Percentiles rank a stretch among this genome's conserved stretches.
phyloP scores from a whole-genome alignment of 92 coral and sea anemone genomes.

The Zoanthus sociatus region DNA sequence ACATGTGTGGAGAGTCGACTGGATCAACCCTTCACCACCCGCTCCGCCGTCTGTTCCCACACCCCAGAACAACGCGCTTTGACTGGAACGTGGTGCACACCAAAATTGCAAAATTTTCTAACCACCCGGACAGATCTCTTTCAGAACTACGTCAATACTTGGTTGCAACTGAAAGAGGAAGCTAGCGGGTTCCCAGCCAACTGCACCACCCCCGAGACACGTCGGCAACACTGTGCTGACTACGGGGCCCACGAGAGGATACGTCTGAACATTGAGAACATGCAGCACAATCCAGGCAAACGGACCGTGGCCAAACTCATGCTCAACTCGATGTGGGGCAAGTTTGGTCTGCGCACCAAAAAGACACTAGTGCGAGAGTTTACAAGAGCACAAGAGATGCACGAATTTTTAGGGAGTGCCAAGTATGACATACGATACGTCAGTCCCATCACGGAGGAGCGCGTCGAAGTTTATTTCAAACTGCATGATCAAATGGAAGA shows the following conservation, averaged over 20 bases:
- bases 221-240: neutral
- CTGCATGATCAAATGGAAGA: neutral
- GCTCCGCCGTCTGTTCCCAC: neutral
- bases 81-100: neutral
- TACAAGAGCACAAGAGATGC: neutral
- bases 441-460: neutral
- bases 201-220: neutral
- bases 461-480: neutral
- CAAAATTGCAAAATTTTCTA: neutral
- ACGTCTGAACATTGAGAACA: neutral
- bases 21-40: neutral
- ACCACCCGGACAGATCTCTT: neutral
- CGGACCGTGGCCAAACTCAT: neutral
- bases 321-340: constrained; percentile 6
- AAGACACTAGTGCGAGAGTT: neutral
- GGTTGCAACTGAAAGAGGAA: neutral
- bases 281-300: neutral
- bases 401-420: neutral
- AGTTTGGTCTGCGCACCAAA: neutral
- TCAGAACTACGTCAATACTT: neutral
- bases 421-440: neutral
- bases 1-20: neutral
- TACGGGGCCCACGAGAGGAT: neutral
- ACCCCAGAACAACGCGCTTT: neutral
- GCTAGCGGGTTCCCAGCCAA: neutral